A percentile compares a stretch with the other conserved stretches of the same genome.
phyloP scores from a whole-genome alignment of 2,888 invertebrate genomes.

The Nomada ferruginata region DNA sequence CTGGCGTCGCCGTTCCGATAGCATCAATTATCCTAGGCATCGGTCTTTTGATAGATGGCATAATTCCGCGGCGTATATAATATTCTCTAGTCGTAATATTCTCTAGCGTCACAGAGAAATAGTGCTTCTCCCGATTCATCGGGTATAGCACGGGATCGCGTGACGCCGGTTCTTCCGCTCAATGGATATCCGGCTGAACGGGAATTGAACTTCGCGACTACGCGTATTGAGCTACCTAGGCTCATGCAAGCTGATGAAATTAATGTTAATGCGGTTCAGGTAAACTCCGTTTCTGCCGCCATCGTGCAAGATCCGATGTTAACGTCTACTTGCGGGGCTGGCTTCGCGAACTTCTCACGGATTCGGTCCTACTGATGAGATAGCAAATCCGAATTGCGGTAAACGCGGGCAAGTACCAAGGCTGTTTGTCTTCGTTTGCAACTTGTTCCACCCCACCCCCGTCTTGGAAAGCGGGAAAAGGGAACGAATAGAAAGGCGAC shows the following conservation, averaged over 20 bases:
- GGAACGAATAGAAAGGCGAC: not conserved
- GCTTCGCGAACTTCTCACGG: slow-evolving; percentile 10
- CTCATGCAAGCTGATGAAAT: slow-evolving; percentile 37
- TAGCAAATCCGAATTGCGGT: slow-evolving; percentile 14
- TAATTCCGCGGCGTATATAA: slow-evolving; percentile 72
- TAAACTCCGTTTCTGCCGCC: slow-evolving; percentile 15
- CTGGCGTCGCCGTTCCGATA: slow-evolving; percentile 72
- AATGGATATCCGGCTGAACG: slow-evolving; percentile 51
- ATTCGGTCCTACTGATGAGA: slow-evolving; percentile 4
- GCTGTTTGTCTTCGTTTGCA: slow-evolving; percentile 22
- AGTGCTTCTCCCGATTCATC: slow-evolving; percentile 57
- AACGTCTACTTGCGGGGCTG: slow-evolving; percentile 6
- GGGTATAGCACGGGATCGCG: slow-evolving; percentile 40
- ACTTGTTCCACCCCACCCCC: not conserved
- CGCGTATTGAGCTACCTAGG: slow-evolving; percentile 31
- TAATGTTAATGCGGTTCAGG: slow-evolving; percentile 44
- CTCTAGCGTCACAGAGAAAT: slow-evolving; percentile 61
- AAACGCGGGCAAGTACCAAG: not conserved
- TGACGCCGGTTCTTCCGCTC: slow-evolving; percentile 36
- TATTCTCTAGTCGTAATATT: slow-evolving; percentile 60
- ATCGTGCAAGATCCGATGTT: not conserved
- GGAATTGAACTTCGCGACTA: slow-evolving; percentile 34
- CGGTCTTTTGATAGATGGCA: slow-evolving; percentile 75
- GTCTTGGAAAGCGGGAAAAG: not conserved
- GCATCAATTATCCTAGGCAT: slow-evolving; percentile 75